A percentile compares a stretch with the other conserved stretches of the same genome.
These are phyloP conservation scores for Platerodrilus igneus DNA, from an alignment of 2,888 invertebrate species.

Conservation along the genomic window DNA sequence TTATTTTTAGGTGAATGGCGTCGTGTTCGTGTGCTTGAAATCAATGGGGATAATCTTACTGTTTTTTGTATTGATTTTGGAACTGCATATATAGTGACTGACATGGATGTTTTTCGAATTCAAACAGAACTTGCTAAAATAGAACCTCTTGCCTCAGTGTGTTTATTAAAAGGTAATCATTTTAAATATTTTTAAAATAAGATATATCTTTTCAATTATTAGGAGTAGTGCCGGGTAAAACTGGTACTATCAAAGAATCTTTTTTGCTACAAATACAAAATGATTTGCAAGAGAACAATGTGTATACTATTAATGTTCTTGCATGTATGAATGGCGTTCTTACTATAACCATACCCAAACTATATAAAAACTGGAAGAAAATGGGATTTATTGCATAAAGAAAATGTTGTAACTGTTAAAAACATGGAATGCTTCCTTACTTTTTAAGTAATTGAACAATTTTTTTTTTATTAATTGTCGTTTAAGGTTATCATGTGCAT, in stretches of 20 bases:
- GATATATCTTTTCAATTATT: no score
- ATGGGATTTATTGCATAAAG: no score
- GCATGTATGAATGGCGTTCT: conserved; percentile 18
- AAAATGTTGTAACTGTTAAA: no score
- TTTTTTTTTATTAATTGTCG: no score
- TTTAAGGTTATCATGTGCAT: no score
- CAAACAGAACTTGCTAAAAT: conserved; percentile 28
- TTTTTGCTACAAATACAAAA: conserved; percentile 10
- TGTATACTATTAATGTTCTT: conserved; percentile 25
- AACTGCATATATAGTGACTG: conserved; percentile 26
- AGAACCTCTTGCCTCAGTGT: conserved; percentile 31
- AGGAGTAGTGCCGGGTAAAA: conserved; percentile 2
- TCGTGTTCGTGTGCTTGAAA: conserved; percentile 29
- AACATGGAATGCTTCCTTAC: no score
- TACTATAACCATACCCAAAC: conserved; percentile 31
- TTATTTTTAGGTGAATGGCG: conserved; percentile 37
- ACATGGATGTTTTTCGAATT: conserved; percentile 32
- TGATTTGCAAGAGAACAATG: conserved; percentile 24
- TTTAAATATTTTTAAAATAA: no score
- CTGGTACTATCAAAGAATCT: conserved; percentile 1
- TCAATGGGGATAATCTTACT: conserved; percentile 17
- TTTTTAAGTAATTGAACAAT: no score
- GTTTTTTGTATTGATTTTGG: conserved; percentile 40
- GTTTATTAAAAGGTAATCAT: conserved; percentile 31
- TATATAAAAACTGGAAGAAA: conserved; percentile 25